Percentiles rank a stretch among this genome's conserved stretches.
These are phyloP conservation scores for Diaprepes abbreviatus DNA, from an alignment of 2,888 invertebrate species.

Conservation along the genomic window DNA sequence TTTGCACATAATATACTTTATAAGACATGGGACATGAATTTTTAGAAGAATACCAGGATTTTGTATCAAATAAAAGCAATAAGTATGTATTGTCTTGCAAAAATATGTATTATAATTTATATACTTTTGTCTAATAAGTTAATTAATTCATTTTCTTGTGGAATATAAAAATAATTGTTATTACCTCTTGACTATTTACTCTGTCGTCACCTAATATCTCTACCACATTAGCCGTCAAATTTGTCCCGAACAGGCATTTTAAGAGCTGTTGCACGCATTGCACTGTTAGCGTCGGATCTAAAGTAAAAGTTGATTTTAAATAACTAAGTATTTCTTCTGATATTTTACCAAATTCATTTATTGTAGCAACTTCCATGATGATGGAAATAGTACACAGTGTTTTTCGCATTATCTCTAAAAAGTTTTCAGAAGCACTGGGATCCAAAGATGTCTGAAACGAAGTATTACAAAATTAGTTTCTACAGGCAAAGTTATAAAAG, in stretches of 20 bases:
- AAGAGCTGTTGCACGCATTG: constrained; percentile 83
- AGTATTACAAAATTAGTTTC: no score
- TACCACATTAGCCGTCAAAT: constrained; percentile 71
- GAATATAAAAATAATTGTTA: no score
- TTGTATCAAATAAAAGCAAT: no score
- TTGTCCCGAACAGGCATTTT: constrained; percentile 83
- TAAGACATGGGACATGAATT: no score
- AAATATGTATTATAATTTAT: no score
- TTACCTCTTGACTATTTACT: constrained; percentile 6
- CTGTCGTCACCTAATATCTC: constrained; percentile 58
- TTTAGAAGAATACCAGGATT: no score
- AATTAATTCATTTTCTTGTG: no score
- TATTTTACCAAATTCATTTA: constrained; percentile 79
- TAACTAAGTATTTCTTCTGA: constrained; percentile 87
- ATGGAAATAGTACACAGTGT: constrained; percentile 77
- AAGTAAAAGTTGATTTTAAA: constrained; percentile 77
- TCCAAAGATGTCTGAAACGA: constrained; percentile 81
- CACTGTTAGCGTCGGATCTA: constrained; percentile 79
- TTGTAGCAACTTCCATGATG: constrained; percentile 78
- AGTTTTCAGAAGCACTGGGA: constrained; percentile 80
- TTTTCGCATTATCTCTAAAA: constrained; percentile 76
- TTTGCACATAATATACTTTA: no score
- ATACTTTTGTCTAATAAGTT: no score
- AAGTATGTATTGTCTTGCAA: no score
- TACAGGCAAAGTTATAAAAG: no score